Percentiles rank a stretch among this genome's conserved stretches.
These are phyloP conservation scores for Furcula furcula DNA, from an alignment of 2,888 invertebrate genomes.

Conservation along the genomic window DNA sequence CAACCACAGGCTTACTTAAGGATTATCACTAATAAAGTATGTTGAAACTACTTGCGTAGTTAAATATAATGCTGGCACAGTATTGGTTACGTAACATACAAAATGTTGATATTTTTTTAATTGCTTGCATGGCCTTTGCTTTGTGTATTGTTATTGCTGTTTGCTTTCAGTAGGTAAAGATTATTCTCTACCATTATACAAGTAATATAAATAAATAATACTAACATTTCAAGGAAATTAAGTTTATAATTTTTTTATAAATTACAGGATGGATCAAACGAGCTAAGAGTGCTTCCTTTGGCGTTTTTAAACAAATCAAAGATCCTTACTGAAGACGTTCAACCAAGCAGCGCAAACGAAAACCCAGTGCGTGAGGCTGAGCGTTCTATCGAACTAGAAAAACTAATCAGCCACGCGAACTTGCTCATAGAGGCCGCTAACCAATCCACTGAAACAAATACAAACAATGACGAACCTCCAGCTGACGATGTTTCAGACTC, in stretches of 20 bases:
- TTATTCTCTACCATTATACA: too few relatives aligned
- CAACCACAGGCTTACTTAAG: conserved; percentile 67
- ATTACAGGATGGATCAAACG: conserved; percentile 58
- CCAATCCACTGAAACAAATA: conserved; percentile 1
- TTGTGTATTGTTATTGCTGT: too few relatives aligned
- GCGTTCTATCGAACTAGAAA: conserved; percentile 64
- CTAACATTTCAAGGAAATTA: too few relatives aligned
- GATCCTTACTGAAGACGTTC: conserved; percentile 38
- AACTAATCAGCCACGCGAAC: conserved; percentile 53
- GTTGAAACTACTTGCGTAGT: too few relatives aligned
- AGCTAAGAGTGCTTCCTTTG: conserved; percentile 58
- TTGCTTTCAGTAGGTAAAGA: too few relatives aligned
- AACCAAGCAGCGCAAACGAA: conserved; percentile 32
- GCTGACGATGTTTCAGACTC: background rate
- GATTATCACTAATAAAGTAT: conserved; percentile 57
- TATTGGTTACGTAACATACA: too few relatives aligned
- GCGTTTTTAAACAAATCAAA: conserved; percentile 55
- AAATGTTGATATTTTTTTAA: too few relatives aligned
- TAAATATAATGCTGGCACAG: too few relatives aligned
- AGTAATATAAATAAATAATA: too few relatives aligned
- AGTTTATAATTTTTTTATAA: too few relatives aligned
- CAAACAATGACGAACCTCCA: conserved; percentile 1
- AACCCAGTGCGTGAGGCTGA: conserved; percentile 65
- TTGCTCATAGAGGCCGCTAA: conserved; percentile 29
- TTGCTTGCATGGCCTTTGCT: too few relatives aligned